phyloP scores from a whole-genome alignment of 2,113 vertebrate species.

The Heterotilapia buettikoferi region DNA sequence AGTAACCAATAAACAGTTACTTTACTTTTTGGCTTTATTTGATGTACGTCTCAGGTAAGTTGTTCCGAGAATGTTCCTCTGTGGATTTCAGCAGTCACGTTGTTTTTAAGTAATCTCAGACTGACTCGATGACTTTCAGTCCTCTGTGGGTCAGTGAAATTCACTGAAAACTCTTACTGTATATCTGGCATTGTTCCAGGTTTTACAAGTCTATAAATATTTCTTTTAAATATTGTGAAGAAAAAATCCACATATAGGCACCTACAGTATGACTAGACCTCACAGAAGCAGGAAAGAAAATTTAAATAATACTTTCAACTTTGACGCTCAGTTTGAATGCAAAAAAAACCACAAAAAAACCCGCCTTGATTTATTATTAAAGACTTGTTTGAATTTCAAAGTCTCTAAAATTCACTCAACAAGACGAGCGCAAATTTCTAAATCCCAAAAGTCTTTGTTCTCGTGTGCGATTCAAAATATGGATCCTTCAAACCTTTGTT shows the following conservation, averaged over 20 bases:
- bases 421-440: background rate
- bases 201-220: background rate
- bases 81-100: background rate
- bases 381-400: background rate
- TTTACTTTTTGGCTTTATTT: background rate
- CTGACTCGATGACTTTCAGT: background rate
- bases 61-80: background rate
- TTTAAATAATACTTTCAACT: background rate
- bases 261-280: background rate
- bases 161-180: background rate
- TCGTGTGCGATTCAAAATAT: background rate
- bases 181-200: background rate
- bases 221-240: background rate
- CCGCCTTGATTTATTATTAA: background rate
- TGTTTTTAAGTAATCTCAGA: background rate
- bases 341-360: fast-evolving
- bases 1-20: background rate
- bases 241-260: background rate
- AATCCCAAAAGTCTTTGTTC: background rate
- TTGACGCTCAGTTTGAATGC: background rate
- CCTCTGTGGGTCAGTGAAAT: background rate
- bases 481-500: background rate
- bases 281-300: background rate
- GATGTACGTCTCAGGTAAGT: background rate
- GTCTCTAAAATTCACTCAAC: background rate